Evolutionary conservation across 2,113 vertebrate genomes (phyloP).

Genomic region (Sclerurus mexicanus): DNA sequence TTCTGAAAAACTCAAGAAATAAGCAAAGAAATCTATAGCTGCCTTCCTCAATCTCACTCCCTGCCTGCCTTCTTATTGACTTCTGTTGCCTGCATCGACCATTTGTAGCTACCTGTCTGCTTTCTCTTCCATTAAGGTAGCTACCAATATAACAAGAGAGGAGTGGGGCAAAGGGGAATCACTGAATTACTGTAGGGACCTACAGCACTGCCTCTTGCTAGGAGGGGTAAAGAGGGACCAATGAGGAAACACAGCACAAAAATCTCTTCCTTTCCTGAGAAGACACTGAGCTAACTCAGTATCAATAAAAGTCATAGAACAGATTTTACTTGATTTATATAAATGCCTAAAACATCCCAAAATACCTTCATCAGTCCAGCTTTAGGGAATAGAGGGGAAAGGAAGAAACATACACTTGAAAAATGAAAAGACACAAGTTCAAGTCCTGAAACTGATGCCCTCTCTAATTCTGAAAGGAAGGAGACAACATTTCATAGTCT

Average conservation of each 20-base stretch:
- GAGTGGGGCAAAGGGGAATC: neutral
- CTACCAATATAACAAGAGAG: neutral
- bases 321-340: neutral
- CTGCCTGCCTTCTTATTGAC: slow-evolving; percentile 70
- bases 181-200: slow-evolving; percentile 9
- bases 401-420: neutral
- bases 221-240: neutral
- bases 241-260: neutral
- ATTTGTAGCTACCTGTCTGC: slow-evolving; percentile 42
- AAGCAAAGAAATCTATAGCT: slow-evolving; percentile 76
- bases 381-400: neutral
- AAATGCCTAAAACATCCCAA: neutral
- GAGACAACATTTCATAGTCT: neutral
- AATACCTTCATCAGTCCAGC: neutral
- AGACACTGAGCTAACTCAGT: neutral
- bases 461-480: neutral
- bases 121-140: slow-evolving; percentile 49
- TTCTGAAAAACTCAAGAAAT: slow-evolving; percentile 76
- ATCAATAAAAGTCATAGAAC: neutral
- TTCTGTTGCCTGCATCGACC: slow-evolving; percentile 62
- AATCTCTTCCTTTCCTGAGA: neutral
- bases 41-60: slow-evolving; percentile 71
- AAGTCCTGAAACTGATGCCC: neutral
- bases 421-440: neutral
- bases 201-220: neutral